These are phyloP conservation scores for Dreissena rostriformis DNA, from an alignment of 1,140 invertebrate genomes.

Conservation along the genomic window DNA sequence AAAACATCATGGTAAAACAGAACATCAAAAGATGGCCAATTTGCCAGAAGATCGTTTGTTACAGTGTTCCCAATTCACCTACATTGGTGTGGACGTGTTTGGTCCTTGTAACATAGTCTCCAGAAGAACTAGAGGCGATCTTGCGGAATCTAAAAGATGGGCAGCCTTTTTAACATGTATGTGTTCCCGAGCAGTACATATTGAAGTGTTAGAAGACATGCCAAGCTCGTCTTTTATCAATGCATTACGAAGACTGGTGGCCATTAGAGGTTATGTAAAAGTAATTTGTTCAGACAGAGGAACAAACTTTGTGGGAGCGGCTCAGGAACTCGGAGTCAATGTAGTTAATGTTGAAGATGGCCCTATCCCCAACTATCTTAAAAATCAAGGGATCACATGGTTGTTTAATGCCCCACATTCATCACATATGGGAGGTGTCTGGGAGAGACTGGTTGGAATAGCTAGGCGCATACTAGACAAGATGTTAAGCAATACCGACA, in stretches of 20 bases:
- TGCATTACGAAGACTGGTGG: conserved; percentile 56
- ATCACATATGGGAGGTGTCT: conserved; percentile 33
- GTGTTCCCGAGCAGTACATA: conserved; percentile 24
- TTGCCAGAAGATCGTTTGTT: conserved; percentile 17
- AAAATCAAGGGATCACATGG: conserved; percentile 3
- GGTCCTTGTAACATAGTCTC: conserved; percentile 31
- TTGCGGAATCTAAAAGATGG: conserved; percentile 21
- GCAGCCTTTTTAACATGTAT: conserved; percentile 33
- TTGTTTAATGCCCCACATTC: conserved; percentile 8
- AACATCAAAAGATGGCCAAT: conserved; percentile 11
- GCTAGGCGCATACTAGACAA: conserved; percentile 42
- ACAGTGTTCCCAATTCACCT: conserved; percentile 29
- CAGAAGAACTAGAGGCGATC: conserved; percentile 18
- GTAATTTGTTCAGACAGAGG: conserved; percentile 56
- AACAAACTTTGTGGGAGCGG: conserved; percentile 61
- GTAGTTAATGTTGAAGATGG: conserved; percentile 30
- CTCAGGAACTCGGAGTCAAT: conserved; percentile 5
- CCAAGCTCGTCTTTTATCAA: conserved; percentile 58
- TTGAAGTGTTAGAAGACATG: conserved; percentile 52
- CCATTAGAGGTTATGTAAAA: conserved; percentile 46
- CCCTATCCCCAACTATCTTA: not conserved
- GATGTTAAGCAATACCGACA: conserved; percentile 17
- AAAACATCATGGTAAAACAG: conserved; percentile 5
- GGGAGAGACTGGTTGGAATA: conserved; percentile 51
- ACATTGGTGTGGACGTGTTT: conserved; percentile 27